A percentile compares a stretch with the other conserved stretches of the same genome.
phyloP scores from a whole-genome alignment of 64 coral and sea anemone species.

The Acropora tenuis region DNA sequence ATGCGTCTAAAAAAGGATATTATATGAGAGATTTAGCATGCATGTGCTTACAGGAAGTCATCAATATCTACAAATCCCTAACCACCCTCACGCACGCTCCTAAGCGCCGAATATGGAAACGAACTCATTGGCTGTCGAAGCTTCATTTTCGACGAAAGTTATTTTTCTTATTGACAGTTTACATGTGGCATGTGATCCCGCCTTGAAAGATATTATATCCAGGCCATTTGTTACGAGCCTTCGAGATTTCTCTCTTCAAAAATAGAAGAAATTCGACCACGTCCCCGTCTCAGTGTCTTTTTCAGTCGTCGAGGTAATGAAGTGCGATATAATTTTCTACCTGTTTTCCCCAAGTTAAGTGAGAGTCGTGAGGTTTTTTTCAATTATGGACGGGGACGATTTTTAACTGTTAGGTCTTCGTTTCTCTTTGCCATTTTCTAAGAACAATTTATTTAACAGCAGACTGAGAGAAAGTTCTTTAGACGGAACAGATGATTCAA shows the following conservation, averaged over 20 bases:
- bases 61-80: not conserved
- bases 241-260: not conserved
- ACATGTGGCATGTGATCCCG: not conserved
- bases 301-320: too few species aligned
- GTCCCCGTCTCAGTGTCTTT: too few species aligned
- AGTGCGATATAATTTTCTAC: too few species aligned
- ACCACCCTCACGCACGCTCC: not conserved
- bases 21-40: not conserved
- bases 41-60: slow-evolving; percentile 13
- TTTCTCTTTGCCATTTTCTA: not conserved
- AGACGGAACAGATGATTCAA: slow-evolving; percentile 19
- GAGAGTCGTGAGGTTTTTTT: not conserved
- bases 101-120: not conserved
- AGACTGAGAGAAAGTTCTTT: too few species aligned
- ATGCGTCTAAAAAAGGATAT: slow-evolving; percentile 33
- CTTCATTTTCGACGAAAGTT: not conserved
- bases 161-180: too few species aligned
- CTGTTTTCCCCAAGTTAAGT: too few species aligned
- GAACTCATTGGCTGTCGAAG: not conserved
- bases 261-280: too few species aligned
- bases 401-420: not conserved
- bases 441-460: not conserved
- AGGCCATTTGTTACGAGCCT: not conserved
- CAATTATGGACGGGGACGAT: not conserved
- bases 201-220: not conserved